Base-by-base conservation (phyloP, 2,797 vertebrate genomes). In the Pseudomugil gertrudae region DNA sequence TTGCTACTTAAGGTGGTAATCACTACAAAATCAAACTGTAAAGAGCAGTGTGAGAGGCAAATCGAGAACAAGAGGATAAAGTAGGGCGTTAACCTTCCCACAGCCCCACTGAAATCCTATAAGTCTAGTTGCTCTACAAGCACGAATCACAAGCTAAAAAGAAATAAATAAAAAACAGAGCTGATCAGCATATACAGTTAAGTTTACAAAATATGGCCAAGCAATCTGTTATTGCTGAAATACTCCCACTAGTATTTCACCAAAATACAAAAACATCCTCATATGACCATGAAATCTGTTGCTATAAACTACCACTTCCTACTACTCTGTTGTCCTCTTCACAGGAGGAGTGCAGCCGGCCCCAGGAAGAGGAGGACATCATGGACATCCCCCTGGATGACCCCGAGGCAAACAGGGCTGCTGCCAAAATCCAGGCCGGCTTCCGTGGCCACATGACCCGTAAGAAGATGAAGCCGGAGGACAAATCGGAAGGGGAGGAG, bases 361-460 rank as follows among this genome's bases (percentile, higher is more conserved):
- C 93, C 55, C 96, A 94, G 80, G 92, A 96, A 72, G 97, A 98
- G 33, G 96, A 99, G 78, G 98, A 99, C 90, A 96, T 98, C 87
- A 93, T 99, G 93, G 97, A 99, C 92, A 99, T 99, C 87, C 96
- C 96, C 0, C 88, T 99, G 90, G 96, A 99, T 54, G 98, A 99
- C 69, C 97, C 97, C 0, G 96, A 96, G 57, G 97, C 97, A 86
- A 99, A 99, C 69, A 96, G 97, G 27, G 98, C 98, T 0, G 97
- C 98, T 0, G 96, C 97, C 90, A 99, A 98, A 92, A 99, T 99
- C 92, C 98, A 99, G 91, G 98, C 97, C 2, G 97, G 98, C 83
- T 99, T 99, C 89, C 96, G 98, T 10, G 98, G 98, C 73, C 97
- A 99, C 89, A 99, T 99, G 98, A 98, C 98, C 76, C 92, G 97